Conservation (phyloP, 2,888 invertebrate species). For the Selenia dentaria region DNA sequence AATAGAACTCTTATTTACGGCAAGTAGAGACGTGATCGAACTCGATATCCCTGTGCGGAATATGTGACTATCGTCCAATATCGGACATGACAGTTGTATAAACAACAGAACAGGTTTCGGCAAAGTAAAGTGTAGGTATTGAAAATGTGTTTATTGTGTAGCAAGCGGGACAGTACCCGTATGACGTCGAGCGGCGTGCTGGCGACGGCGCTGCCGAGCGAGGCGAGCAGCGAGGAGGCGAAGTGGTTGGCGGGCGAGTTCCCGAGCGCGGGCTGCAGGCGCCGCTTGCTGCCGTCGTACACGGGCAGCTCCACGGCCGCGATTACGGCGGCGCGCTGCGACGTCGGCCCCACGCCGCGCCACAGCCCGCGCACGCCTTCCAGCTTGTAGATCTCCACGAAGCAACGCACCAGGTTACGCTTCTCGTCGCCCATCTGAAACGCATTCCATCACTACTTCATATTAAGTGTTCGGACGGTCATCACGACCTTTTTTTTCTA, state of each 20-base stretch:
- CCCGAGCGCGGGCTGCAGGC: conserved; percentile 88
- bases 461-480: too few relatives aligned
- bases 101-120: too few relatives aligned
- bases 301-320: conserved; percentile 97
- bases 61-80: too few relatives aligned
- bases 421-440: conserved; percentile 82
- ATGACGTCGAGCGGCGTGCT: conserved; percentile 98
- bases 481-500: too few relatives aligned
- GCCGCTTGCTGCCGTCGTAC: conserved; percentile 95
- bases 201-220: conserved; percentile 96
- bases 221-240: conserved; percentile 95
- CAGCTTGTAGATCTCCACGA: conserved; percentile 91
- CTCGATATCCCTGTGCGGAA: too few relatives aligned
- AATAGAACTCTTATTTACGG: too few relatives aligned
- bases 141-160: too few relatives aligned
- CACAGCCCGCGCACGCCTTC: conserved; percentile 95
- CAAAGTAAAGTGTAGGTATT: too few relatives aligned
- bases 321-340: conserved; percentile 96
- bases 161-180: conserved; percentile 86
- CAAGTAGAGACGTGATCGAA: too few relatives aligned
- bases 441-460: too few relatives aligned
- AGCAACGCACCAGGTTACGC: conserved; percentile 89
- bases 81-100: too few relatives aligned
- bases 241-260: conserved; percentile 95
- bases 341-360: conserved; percentile 96